These are phyloP conservation scores for Sycophaga agraensis DNA, from an alignment of 1,140 invertebrate genomes.

Conservation along the genomic window DNA sequence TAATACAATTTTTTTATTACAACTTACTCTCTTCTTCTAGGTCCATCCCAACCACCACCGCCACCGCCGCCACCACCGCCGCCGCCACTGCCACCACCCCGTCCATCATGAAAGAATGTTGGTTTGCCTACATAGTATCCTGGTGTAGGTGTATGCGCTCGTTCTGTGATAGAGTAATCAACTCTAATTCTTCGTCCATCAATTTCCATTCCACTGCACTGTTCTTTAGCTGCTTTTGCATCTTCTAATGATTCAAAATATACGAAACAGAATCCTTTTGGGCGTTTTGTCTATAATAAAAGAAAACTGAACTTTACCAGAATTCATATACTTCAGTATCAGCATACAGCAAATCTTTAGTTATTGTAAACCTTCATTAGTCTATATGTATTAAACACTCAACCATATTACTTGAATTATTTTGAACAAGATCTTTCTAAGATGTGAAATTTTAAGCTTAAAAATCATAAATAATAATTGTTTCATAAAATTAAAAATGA, in stretches of 20 bases:
- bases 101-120: conserved; percentile 59
- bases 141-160: conserved; percentile 95
- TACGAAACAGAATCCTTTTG: conserved; percentile 95
- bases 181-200: conserved; percentile 92
- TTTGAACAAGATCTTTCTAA: too few relatives aligned
- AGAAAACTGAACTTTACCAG: too few relatives aligned
- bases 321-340: too few relatives aligned
- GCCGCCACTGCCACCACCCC: conserved; percentile 33
- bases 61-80: conserved; percentile 37
- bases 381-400: too few relatives aligned
- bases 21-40: conserved; percentile 61
- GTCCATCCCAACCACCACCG: conserved; percentile 42
- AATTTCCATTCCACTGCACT: conserved; percentile 91
- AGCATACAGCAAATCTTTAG: too few relatives aligned
- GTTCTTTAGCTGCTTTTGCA: conserved; percentile 91
- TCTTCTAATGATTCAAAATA: conserved; percentile 90
- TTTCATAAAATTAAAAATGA: too few relatives aligned
- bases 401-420: too few relatives aligned
- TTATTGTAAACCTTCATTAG: too few relatives aligned
- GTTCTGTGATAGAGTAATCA: conserved; percentile 96
- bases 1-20: too few relatives aligned
- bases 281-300: conserved; percentile 79
- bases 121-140: conserved; percentile 97
- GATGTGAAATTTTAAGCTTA: too few relatives aligned
- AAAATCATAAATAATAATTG: neutral